Evolutionary conservation across 1,140 invertebrate species (phyloP).

Genomic region (Rhizoglyphus robini): DNA sequence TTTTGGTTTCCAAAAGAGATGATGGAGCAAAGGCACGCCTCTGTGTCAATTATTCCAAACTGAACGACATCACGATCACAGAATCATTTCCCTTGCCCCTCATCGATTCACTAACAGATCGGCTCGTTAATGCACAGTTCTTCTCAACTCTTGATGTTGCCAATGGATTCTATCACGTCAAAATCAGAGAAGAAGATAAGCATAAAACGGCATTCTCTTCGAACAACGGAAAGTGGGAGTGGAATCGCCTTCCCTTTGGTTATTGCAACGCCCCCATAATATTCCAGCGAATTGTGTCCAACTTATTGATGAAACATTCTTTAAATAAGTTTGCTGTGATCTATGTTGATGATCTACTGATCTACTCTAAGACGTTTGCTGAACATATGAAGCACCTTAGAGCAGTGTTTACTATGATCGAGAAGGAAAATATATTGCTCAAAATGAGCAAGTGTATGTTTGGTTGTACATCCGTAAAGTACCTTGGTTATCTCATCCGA

Average conservation of each 20-base stretch:
- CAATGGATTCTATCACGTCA: constrained; percentile 33
- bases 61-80: constrained; percentile 35
- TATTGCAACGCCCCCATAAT: constrained; percentile 33
- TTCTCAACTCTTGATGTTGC: constrained; percentile 28
- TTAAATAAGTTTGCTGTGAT: constrained; percentile 17
- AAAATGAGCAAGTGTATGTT: constrained; percentile 18
- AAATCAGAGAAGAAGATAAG: constrained; percentile 26
- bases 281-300: constrained; percentile 29
- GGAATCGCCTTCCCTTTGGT: constrained; percentile 34
- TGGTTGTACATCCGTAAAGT: background rate
- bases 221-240: constrained; percentile 23
- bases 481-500: constrained; percentile 14
- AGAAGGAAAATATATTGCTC: no score
- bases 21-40: constrained; percentile 30
- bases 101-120: background rate
- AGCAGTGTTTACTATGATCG: constrained; percentile 29
- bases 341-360: constrained; percentile 30
- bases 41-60: constrained; percentile 37
- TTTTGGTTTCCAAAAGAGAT: constrained; percentile 32
- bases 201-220: constrained; percentile 26
- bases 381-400: constrained; percentile 19
- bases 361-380: background rate
- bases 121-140: constrained; percentile 23
- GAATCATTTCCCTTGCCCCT: constrained; percentile 33
- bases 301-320: constrained; percentile 22